A percentile compares a stretch with the other conserved stretches of the same genome.
Conservation (phyloP, 2,113 vertebrate species). For the Pollimyrus isidori region DNA sequence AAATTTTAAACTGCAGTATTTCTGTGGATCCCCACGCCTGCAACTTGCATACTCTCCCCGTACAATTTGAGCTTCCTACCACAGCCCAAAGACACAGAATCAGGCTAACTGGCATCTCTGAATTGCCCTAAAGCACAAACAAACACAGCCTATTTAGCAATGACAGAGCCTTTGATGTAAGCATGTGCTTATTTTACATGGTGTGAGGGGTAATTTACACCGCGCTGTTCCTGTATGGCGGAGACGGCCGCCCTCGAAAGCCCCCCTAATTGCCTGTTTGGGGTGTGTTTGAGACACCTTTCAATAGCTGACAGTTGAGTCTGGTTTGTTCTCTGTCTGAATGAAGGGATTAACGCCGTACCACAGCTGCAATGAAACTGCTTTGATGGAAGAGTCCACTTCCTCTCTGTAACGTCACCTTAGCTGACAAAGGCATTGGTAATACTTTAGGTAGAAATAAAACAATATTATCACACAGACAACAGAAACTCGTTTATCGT, state of each 20-base stretch:
- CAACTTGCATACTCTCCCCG: background rate
- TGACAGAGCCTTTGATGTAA: background rate
- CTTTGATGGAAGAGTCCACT: background rate
- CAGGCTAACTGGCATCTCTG: background rate
- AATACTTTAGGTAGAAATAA: background rate
- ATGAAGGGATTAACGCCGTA: background rate
- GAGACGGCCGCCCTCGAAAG: background rate
- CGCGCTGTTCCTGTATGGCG: background rate
- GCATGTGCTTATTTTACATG: background rate
- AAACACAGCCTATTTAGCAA: background rate
- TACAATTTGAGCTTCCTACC: background rate
- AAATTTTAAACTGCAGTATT: constrained; percentile 15
- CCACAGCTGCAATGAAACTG: background rate
- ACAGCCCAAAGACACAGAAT: background rate
- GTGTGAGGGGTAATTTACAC: background rate
- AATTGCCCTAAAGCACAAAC: background rate
- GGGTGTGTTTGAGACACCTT: background rate
- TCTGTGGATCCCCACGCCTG: background rate
- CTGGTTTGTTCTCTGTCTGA: background rate
- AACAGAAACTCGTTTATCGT: background rate
- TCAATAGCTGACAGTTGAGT: background rate
- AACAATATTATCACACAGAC: background rate
- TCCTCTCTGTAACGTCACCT: background rate
- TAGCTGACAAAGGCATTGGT: background rate
- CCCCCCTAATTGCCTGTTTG: background rate